These are phyloP conservation scores for Ceyx erithaca DNA, from an alignment of 2,797 vertebrate species.

Conservation along the genomic window DNA sequence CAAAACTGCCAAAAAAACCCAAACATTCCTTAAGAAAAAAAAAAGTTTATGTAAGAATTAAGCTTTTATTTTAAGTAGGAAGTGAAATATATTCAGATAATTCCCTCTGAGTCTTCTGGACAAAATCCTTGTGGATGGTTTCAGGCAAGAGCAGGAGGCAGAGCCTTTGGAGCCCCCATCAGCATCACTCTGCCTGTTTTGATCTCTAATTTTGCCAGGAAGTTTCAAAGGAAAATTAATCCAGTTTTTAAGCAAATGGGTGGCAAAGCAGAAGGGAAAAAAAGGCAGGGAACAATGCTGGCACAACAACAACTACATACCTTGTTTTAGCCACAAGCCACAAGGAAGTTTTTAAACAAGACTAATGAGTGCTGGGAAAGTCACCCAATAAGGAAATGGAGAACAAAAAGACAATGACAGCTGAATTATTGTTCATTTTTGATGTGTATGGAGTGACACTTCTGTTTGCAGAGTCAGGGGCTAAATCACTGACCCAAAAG, in stretches of 20 bases:
- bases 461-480: not conserved
- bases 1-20: not conserved
- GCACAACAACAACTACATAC: not conserved
- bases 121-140: not conserved
- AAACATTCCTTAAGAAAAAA: not conserved
- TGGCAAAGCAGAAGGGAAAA: not conserved
- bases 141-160: not conserved
- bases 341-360: not conserved
- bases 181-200: not conserved
- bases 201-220: not conserved
- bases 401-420: not conserved
- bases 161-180: not conserved
- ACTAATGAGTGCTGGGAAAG: not conserved
- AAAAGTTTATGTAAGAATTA: not conserved
- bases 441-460: not conserved
- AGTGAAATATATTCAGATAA: not conserved
- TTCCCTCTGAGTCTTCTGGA: not conserved
- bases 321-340: not conserved
- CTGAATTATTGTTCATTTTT: not conserved
- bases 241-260: not conserved
- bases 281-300: not conserved
- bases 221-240: not conserved
- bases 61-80: not conserved
- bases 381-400: not conserved
- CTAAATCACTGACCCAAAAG: not conserved